Percentiles rank a stretch among this genome's conserved stretches.
These are phyloP conservation scores for Brachylomia viminalis DNA, from an alignment of 2,888 invertebrate genomes.

Conservation along the genomic window DNA sequence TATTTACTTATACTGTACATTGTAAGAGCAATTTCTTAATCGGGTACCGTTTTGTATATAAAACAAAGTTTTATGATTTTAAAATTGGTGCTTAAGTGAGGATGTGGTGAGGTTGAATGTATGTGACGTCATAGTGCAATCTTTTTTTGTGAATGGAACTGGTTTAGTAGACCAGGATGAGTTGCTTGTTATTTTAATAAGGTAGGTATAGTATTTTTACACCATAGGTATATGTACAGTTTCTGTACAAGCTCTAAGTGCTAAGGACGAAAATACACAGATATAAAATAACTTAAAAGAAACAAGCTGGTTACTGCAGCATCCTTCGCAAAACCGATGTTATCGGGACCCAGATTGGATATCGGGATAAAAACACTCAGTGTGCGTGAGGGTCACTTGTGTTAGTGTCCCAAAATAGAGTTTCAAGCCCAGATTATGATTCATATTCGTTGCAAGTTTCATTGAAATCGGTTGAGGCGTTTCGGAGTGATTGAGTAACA, in stretches of 20 bases:
- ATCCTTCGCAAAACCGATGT: constrained; percentile 28
- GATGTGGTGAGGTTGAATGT: background rate
- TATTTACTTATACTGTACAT: constrained; percentile 63
- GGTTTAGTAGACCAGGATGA: constrained; percentile 12
- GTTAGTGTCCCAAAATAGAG: constrained; percentile 40
- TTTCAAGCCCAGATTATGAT: constrained; percentile 37
- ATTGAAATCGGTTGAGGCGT: constrained; percentile 57
- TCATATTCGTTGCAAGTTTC: constrained; percentile 51
- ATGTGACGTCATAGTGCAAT: constrained; percentile 48
- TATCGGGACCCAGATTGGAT: constrained; percentile 56
- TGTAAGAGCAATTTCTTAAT: constrained; percentile 62
- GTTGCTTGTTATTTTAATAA: background rate
- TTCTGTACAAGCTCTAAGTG: background rate
- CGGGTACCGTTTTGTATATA: constrained; percentile 51
- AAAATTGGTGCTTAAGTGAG: constrained; percentile 31
- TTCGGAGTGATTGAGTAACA: constrained; percentile 59
- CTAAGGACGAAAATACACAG: background rate
- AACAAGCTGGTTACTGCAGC: constrained; percentile 15
- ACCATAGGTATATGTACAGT: background rate
- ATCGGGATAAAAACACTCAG: constrained; percentile 32
- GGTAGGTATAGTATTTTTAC: constrained; percentile 13
- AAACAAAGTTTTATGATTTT: constrained; percentile 27
- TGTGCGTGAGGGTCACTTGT: constrained; percentile 32
- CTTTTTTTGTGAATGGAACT: constrained; percentile 40
- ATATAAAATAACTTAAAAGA: constrained; percentile 24